Evolutionary conservation across 2,888 invertebrate species (phyloP).

Genomic region (Tenthredo scrophulariae): DNA sequence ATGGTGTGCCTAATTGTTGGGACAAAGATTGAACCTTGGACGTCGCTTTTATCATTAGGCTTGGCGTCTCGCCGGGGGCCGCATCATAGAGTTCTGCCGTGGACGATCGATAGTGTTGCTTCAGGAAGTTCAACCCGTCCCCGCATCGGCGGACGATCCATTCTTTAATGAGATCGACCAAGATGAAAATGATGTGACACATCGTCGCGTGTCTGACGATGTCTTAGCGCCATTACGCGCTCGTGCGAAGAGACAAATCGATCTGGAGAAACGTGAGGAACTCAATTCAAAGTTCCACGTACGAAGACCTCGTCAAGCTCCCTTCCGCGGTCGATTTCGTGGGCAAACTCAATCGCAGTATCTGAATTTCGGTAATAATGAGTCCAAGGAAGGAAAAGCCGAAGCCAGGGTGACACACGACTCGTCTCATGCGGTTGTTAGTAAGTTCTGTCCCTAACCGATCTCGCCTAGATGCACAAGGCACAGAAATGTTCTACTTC

Average conservation of each 20-base stretch:
- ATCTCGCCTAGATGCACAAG: not conserved
- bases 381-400: conserved; percentile 85
- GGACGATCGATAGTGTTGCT: conserved; percentile 77
- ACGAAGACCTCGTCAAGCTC: conserved; percentile 69
- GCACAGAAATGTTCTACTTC: conserved; percentile 24
- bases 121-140: conserved; percentile 67
- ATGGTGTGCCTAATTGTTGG: not conserved
- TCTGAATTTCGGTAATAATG: conserved; percentile 84
- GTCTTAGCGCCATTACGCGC: conserved; percentile 63
- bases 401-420: conserved; percentile 89
- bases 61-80: conserved; percentile 77
- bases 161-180: conserved; percentile 70
- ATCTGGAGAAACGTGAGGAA: conserved; percentile 62
- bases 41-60: conserved; percentile 70
- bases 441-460: conserved; percentile 79
- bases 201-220: conserved; percentile 62
- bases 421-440: conserved; percentile 85
- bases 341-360: conserved; percentile 94
- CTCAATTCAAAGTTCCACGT: conserved; percentile 55
- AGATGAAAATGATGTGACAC: conserved; percentile 68
- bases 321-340: conserved; percentile 79
- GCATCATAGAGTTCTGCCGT: conserved; percentile 78
- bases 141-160: conserved; percentile 60
- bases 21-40: conserved; percentile 18
- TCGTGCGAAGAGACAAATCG: conserved; percentile 66